phyloP scores from a whole-genome alignment of 2,797 vertebrate genomes.

The Lindbergichthys nudifrons region DNA sequence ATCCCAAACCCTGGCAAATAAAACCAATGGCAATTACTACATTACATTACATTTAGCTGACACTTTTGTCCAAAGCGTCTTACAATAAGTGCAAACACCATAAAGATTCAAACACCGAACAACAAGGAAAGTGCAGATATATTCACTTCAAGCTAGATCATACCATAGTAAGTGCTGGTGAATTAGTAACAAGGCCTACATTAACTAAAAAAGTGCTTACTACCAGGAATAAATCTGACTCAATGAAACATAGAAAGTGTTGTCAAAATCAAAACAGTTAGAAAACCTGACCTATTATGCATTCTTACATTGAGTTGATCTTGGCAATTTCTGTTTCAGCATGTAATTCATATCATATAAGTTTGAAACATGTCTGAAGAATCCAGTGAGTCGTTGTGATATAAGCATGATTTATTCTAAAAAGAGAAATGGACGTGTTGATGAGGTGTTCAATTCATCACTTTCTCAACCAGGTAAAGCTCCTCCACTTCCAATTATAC shows the following conservation, averaged over 20 bases:
- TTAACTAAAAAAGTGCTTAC: background rate
- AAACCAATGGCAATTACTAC: background rate
- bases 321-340: no score
- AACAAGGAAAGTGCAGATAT: no score
- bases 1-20: background rate
- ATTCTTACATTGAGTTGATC: background rate
- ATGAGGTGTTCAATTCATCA: slow-evolving; percentile 30
- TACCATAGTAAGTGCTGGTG: no score
- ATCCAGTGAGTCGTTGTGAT: background rate
- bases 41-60: no score
- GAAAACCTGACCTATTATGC: background rate
- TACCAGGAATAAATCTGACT: background rate
- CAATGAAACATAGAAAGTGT: background rate
- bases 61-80: no score
- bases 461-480: slow-evolving; percentile 26
- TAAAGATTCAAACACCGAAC: no score
- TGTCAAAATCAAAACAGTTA: background rate
- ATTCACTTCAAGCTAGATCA: no score
- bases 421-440: slow-evolving; percentile 23
- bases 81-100: no score
- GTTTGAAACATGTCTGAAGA: background rate
- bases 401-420: no score
- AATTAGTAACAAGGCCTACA: no score
- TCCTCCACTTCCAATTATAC: slow-evolving; percentile 56
- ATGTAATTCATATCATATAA: no score